A percentile compares a stretch with the other conserved stretches of the same genome.
Conservation (phyloP, 2,888 invertebrate genomes). For the Cryptosula pallasiana region DNA sequence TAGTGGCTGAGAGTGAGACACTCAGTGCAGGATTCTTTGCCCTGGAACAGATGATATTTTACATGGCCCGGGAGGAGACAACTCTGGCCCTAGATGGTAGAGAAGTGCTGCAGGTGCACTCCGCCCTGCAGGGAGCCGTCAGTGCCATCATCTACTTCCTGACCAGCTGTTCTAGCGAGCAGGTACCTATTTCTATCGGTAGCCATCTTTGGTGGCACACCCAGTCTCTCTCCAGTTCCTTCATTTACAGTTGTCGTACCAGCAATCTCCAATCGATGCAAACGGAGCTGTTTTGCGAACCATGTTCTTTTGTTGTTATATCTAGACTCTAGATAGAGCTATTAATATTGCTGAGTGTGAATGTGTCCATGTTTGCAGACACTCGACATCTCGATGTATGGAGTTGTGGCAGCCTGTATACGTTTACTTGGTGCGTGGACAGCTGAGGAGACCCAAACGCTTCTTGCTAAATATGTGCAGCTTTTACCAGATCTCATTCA, state of each 20-base stretch:
- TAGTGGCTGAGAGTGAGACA: conserved; percentile 34
- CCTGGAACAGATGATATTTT: conserved; percentile 45
- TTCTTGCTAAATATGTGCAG: not conserved
- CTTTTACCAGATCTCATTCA: not conserved
- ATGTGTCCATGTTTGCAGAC: not conserved
- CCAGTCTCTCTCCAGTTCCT: too few relatives aligned
- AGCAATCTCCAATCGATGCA: too few relatives aligned
- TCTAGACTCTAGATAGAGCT: too few relatives aligned
- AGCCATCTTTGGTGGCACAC: too few relatives aligned
- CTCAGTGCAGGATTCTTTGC: conserved; percentile 44
- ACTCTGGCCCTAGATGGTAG: conserved; percentile 35
- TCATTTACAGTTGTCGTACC: too few relatives aligned
- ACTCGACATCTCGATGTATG: not conserved
- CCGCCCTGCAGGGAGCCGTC: conserved; percentile 61
- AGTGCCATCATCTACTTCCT: conserved; percentile 41
- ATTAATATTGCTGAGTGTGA: too few relatives aligned
- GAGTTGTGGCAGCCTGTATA: not conserved
- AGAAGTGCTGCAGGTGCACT: conserved; percentile 83
- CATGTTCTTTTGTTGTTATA: too few relatives aligned
- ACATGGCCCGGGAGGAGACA: conserved; percentile 39
- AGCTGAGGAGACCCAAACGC: conserved; percentile 15
- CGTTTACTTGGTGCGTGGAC: conserved; percentile 15
- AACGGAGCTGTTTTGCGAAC: too few relatives aligned
- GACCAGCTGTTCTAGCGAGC: conserved; percentile 1
- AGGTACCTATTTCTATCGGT: not conserved